A percentile compares a stretch with the other conserved stretches of the same genome.
Evolutionary conservation across 2,797 vertebrate species (phyloP).

Genomic region (Fistularia commersonii): DNA sequence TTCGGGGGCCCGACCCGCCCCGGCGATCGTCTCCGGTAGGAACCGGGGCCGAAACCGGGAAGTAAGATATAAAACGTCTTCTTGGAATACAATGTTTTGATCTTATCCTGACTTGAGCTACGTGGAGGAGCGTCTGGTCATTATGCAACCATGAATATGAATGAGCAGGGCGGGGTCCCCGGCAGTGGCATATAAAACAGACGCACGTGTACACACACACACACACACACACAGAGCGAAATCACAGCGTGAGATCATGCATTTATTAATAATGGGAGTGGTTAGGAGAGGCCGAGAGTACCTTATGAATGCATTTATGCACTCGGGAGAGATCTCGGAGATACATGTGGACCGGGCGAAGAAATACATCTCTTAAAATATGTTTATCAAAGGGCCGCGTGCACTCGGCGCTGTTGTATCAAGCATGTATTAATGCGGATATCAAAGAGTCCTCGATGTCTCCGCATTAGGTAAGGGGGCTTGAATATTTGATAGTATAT

Average conservation of each 20-base stretch:
- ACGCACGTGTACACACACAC: constrained; percentile 27
- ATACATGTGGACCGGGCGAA: constrained; percentile 48
- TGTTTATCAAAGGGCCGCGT: constrained; percentile 69
- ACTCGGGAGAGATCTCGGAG: constrained; percentile 52
- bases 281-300: constrained; percentile 42
- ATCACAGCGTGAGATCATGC: constrained; percentile 64
- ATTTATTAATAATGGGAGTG: constrained; percentile 75
- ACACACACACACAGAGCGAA: constrained; percentile 58
- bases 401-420: constrained; percentile 47
- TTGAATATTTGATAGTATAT: constrained; percentile 60
- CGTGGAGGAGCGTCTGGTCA: constrained; percentile 59
- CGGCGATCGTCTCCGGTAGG: neutral
- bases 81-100: constrained; percentile 68
- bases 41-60: constrained; percentile 36
- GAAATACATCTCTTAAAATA: constrained; percentile 66
- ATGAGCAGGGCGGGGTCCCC: constrained; percentile 62
- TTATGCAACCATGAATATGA: constrained; percentile 69
- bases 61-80: constrained; percentile 59
- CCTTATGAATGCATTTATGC: constrained; percentile 70
- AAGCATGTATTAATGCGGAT: constrained; percentile 55
- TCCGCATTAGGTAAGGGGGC: constrained; percentile 16
- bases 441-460: constrained; percentile 51
- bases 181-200: constrained; percentile 52
- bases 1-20: too few relatives aligned
- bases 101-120: constrained; percentile 56